Evolutionary conservation across 1,140 invertebrate species (phyloP).

Genomic region (Procambarus virginalis): DNA sequence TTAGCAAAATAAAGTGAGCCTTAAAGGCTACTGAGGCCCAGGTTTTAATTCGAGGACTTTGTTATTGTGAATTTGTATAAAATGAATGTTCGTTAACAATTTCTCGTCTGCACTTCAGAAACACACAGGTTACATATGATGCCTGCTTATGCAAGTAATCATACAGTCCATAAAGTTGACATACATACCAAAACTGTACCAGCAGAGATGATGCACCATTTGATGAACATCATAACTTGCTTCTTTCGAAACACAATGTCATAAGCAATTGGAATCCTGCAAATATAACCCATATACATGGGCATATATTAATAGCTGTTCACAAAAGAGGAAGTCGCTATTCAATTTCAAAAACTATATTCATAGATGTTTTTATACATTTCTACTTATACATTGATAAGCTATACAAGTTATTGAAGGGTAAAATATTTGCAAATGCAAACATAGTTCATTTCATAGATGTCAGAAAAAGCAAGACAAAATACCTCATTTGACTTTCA

Average conservation of each 20-base stretch:
- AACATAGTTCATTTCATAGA: neutral
- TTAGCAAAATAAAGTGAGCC: too few relatives aligned
- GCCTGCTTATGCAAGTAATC: too few relatives aligned
- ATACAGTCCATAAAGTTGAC: constrained; percentile 73
- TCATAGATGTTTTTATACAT: neutral
- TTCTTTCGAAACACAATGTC: constrained; percentile 86
- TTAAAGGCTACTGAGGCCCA: too few relatives aligned
- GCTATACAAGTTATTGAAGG: constrained; percentile 35
- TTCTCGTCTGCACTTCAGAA: too few relatives aligned
- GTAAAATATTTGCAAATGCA: neutral
- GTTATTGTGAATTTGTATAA: too few relatives aligned
- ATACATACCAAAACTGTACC: constrained; percentile 73
- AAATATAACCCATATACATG: constrained; percentile 73
- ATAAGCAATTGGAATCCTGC: constrained; percentile 86
- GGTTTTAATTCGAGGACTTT: too few relatives aligned
- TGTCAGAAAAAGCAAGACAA: neutral
- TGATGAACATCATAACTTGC: constrained; percentile 81
- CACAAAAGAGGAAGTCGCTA: too few relatives aligned
- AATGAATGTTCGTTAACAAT: too few relatives aligned
- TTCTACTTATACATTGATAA: neutral
- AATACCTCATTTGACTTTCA: neutral
- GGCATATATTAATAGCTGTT: too few relatives aligned
- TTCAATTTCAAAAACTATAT: constrained; percentile 63
- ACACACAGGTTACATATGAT: too few relatives aligned
- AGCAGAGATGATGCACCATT: constrained; percentile 84